A percentile compares a stretch with the other conserved stretches of the same genome.
These are phyloP conservation scores for Sphenopsis melanotis DNA, from an alignment of 2,797 vertebrate species.

Conservation along the genomic window DNA sequence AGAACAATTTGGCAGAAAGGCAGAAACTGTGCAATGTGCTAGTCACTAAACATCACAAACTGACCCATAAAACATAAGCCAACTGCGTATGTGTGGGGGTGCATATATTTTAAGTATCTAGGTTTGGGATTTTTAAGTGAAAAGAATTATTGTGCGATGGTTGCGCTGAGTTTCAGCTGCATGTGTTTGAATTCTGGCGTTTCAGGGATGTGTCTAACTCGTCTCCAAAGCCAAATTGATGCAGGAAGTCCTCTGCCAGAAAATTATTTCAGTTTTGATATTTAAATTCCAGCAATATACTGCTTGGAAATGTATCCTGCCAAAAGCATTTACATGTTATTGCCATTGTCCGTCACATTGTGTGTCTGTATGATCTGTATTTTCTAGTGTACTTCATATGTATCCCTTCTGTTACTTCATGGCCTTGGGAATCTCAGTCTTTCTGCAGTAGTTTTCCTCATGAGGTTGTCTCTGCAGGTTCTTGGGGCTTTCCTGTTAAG, in stretches of 20 bases:
- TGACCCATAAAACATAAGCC: background rate
- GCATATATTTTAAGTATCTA: background rate
- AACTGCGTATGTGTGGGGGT: background rate
- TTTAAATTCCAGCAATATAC: background rate
- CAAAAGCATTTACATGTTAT: constrained; percentile 13
- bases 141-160: background rate
- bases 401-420: constrained; percentile 61
- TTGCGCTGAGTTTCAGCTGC: background rate
- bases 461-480: too few relatives aligned
- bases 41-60: background rate
- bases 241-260: background rate
- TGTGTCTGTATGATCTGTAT: background rate
- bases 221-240: background rate
- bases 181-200: background rate
- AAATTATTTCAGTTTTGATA: background rate
- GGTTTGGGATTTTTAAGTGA: background rate
- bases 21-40: background rate
- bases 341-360: background rate
- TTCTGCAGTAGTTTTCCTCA: constrained; percentile 94
- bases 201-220: background rate
- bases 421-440: constrained; percentile 98
- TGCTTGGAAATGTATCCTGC: background rate
- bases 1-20: background rate
- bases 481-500: too few relatives aligned
- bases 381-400: constrained; percentile 35